These are phyloP conservation scores for Andrena trimmerana DNA, from an alignment of 2,888 invertebrate species.

Conservation along the genomic window DNA sequence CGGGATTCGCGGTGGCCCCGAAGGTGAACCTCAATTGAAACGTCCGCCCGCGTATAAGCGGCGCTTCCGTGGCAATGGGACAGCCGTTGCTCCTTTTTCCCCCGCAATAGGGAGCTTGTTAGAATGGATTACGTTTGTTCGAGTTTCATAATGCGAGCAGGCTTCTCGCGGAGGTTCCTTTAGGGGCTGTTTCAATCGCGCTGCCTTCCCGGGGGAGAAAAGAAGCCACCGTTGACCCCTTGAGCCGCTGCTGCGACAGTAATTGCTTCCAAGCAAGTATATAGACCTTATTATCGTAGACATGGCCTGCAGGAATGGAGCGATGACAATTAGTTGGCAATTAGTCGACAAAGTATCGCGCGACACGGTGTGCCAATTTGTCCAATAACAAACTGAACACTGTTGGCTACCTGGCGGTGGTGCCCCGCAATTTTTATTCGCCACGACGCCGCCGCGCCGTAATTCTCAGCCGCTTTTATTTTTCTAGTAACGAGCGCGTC, in stretches of 20 bases:
- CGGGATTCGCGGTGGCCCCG: conserved; percentile 19
- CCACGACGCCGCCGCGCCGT: not conserved
- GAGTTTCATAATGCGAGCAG: conserved; percentile 24
- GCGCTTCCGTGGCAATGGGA: conserved; percentile 11
- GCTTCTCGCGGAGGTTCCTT: not conserved
- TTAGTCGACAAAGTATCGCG: not conserved
- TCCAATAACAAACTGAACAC: conserved; percentile 3
- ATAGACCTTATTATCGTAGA: not conserved
- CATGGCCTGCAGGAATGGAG: not conserved
- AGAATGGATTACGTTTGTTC: conserved; percentile 41
- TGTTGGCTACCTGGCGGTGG: not conserved
- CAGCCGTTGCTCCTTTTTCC: conserved; percentile 20
- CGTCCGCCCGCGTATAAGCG: conserved; percentile 36
- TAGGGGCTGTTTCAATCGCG: not conserved
- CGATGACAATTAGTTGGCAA: not conserved
- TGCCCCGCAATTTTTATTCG: conserved; percentile 14
- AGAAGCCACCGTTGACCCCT: not conserved
- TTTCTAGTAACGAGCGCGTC: conserved; percentile 36
- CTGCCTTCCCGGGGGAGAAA: not conserved
- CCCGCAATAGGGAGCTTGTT: conserved; percentile 28
- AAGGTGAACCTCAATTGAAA: conserved; percentile 56
- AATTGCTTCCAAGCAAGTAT: not conserved
- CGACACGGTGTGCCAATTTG: conserved; percentile 12
- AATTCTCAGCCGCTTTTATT: conserved; percentile 29
- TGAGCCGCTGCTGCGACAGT: not conserved